phyloP scores from a whole-genome alignment of 2,113 vertebrate species.

The Engystomops pustulosus region DNA sequence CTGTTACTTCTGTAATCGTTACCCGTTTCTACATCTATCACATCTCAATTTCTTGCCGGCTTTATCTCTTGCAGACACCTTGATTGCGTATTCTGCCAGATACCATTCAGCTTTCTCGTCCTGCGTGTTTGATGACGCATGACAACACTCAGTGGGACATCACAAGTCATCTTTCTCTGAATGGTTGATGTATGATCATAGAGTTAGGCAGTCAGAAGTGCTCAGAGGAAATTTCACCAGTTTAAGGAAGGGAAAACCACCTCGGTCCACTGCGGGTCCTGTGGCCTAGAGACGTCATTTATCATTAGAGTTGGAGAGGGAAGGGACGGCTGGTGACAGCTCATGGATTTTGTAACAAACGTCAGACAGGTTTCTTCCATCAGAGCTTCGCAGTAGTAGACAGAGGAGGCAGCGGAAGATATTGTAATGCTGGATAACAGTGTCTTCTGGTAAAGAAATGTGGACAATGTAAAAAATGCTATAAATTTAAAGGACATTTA shows the following conservation, averaged over 20 bases:
- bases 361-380: not conserved
- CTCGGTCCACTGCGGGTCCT: not conserved
- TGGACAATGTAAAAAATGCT: not conserved
- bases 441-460: not conserved
- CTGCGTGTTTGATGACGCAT: constrained; percentile 40
- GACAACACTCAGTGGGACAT: constrained; percentile 39
- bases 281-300: constrained; percentile 3
- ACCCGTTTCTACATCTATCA: not conserved
- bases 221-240: constrained; percentile 17
- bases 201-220: not conserved
- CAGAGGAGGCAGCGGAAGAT: not conserved
- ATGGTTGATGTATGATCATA: constrained; percentile 21
- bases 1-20: not conserved
- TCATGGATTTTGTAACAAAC: not conserved
- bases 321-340: not conserved
- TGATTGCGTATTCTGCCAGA: constrained; percentile 10
- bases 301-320: not conserved
- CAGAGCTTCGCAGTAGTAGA: no score
- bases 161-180: constrained; percentile 32
- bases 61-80: constrained; percentile 32
- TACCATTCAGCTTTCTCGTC: constrained; percentile 5
- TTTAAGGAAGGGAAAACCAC: not conserved
- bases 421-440: not conserved
- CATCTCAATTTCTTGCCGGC: constrained; percentile 19
- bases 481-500: no score